Percentiles rank a stretch among this genome's conserved stretches.
Evolutionary conservation across 1,140 invertebrate genomes (phyloP).

Genomic region (Argopecten irradians): DNA sequence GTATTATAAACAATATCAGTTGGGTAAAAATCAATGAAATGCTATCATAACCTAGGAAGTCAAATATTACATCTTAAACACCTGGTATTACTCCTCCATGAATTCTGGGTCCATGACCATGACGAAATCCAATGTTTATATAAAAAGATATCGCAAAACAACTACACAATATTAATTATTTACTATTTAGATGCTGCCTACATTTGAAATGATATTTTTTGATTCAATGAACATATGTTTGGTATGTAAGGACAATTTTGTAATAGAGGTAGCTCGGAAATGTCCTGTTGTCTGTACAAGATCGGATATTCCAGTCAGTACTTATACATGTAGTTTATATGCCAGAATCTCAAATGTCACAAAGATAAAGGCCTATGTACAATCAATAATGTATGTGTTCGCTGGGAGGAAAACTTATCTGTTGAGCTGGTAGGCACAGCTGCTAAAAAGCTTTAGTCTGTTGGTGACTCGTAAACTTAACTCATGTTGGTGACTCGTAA

Average conservation of each 20-base stretch:
- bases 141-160: too few relatives aligned
- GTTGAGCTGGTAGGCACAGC: not conserved
- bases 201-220: too few relatives aligned
- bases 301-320: not conserved
- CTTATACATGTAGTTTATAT: not conserved
- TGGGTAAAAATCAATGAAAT: not conserved
- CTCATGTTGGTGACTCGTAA: too few relatives aligned
- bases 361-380: not conserved
- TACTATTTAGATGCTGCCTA: too few relatives aligned
- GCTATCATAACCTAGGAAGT: not conserved
- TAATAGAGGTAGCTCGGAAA: not conserved
- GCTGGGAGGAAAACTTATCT: not conserved
- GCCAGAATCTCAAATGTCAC: slow-evolving; percentile 7
- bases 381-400: slow-evolving; percentile 23
- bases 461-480: not conserved
- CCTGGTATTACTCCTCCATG: too few relatives aligned
- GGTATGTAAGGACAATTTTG: too few relatives aligned
- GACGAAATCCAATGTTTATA: too few relatives aligned
- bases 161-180: too few relatives aligned
- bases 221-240: too few relatives aligned
- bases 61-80: too few relatives aligned
- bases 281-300: not conserved
- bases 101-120: too few relatives aligned
- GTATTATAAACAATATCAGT: not conserved
- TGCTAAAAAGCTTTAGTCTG: not conserved